phyloP scores from a whole-genome alignment of 2,888 invertebrate genomes.

The Periphyllus acericola region DNA sequence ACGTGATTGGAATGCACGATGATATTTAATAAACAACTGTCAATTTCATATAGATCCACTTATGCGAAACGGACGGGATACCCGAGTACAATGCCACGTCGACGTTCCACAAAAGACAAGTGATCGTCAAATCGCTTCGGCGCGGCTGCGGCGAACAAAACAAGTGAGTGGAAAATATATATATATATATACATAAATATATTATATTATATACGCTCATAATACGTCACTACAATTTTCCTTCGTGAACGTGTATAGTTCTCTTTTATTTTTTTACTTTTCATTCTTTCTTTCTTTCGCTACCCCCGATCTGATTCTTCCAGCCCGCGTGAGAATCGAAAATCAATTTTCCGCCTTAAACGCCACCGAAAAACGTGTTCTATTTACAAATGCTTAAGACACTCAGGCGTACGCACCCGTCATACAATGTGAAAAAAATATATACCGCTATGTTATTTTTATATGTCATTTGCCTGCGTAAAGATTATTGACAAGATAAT shows the following conservation, averaged over 20 bases:
- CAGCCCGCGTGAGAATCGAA: neutral
- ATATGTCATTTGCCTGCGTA: neutral
- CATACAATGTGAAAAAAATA: neutral
- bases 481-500: neutral
- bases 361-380: slow-evolving; percentile 9
- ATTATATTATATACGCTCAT: neutral
- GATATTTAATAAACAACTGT: slow-evolving; percentile 53
- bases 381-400: neutral
- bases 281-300: neutral
- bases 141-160: slow-evolving; percentile 76
- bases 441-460: neutral
- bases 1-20: slow-evolving; percentile 49
- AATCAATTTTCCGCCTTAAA: slow-evolving; percentile 48
- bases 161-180: slow-evolving; percentile 70
- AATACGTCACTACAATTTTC: slow-evolving; percentile 29
- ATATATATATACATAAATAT: too few species aligned
- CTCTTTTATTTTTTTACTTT: neutral
- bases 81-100: slow-evolving; percentile 76
- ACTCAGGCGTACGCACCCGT: neutral
- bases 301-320: neutral
- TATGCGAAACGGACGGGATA: slow-evolving; percentile 81
- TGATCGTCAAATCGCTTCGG: slow-evolving; percentile 81
- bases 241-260: neutral
- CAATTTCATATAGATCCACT: slow-evolving; percentile 72
- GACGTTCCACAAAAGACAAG: slow-evolving; percentile 77